Evolutionary conservation across 2,113 vertebrate species (phyloP).

Genomic region (Montifringilla adamsi): DNA sequence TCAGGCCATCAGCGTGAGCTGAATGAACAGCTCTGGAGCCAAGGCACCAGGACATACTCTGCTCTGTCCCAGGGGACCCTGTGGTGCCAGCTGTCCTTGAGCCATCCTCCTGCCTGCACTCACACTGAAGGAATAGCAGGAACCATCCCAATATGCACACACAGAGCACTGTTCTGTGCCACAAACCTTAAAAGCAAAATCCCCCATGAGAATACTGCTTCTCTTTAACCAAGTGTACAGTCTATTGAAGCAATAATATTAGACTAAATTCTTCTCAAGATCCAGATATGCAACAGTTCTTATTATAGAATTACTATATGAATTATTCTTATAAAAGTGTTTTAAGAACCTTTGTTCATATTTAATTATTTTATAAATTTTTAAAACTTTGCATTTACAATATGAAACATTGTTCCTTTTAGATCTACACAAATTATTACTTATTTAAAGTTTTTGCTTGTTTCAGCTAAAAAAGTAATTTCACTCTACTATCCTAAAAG

Average conservation of each 20-base stretch:
- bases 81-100: neutral
- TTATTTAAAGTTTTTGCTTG: neutral
- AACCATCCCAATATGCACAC: neutral
- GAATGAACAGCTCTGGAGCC: neutral
- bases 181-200: neutral
- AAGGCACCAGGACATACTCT: neutral
- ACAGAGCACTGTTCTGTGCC: neutral
- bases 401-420: neutral
- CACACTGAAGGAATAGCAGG: neutral
- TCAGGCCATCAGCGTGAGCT: rapidly evolving
- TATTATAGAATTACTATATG: neutral
- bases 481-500: neutral
- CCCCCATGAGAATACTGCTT: neutral
- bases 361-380: neutral
- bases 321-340: neutral
- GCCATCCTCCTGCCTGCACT: neutral
- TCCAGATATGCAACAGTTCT: neutral
- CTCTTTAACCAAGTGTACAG: neutral
- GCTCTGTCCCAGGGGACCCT: neutral
- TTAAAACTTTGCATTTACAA: neutral
- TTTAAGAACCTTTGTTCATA: neutral
- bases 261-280: neutral
- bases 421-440: neutral
- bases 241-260: neutral
- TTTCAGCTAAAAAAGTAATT: neutral